Base-by-base conservation (phyloP, 2,888 invertebrate genomes). In the Dasysyrphus albostriatus region DNA sequence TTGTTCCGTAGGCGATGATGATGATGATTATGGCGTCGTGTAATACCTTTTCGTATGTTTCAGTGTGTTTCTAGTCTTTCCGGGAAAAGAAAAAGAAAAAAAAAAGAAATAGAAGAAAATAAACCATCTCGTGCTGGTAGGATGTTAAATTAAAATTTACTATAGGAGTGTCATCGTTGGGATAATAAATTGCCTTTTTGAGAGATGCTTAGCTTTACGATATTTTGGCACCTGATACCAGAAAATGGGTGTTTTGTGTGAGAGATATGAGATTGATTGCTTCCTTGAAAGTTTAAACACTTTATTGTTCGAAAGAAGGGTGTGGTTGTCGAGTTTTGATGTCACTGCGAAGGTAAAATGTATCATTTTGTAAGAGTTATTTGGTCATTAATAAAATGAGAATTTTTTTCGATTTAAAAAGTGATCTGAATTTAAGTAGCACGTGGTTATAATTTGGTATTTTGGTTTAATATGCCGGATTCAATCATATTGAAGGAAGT, bases 81-180 rank as follows among this genome's bases (percentile, higher is more conserved):
- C 37, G 58, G 29, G 29, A 32, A 42, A 39, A 9, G 14, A 32
- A 32, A 34, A 59, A 42, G 7, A 3, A 24, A 3, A 1, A 16
- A 59, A 32, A 12, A 39, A 59, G 19, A 19, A 59, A 5, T 5
- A 6, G 29, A 24, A 16, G 19, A 51, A 34, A 37, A 47, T 47
- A 29, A 34, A 67, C 34, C 58, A 59, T 59, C n/a, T 34, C 16
- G 59, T 70, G 70, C 16, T 65, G 49, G 72, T 49, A 56, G 83
- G 69, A 69, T 49, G 69, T 69, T 77, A 73, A 83, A 83, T 78
- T 78, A 83, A 83, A 83, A 78, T 78, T 65, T 65, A 83, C 54
- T 83, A 65, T n/a, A 42, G 59, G 51, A 65, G 72, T 78, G 83
- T 78, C 77, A 77, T 77, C 83, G 72, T 34, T 78, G 72, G 59